Evolutionary conservation across 2,113 vertebrate species (phyloP).

Genomic region (Ammodytes marinus): DNA sequence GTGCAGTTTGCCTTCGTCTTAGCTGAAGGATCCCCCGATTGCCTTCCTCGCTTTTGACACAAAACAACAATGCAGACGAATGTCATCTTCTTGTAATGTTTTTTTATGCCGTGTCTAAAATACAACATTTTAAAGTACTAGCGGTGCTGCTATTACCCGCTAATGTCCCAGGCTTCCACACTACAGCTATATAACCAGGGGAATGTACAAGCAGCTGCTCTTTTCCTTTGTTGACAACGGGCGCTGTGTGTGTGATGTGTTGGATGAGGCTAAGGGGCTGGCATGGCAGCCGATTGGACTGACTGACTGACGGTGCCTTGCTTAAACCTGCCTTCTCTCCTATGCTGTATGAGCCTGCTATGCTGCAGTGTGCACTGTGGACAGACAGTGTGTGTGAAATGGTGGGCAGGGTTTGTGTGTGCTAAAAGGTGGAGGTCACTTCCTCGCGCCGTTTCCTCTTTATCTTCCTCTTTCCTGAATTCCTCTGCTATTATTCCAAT

Average conservation of each 20-base stretch:
- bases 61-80: slow-evolving; percentile 77
- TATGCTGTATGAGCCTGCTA: slow-evolving; percentile 34
- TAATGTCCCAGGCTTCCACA: slow-evolving; percentile 28
- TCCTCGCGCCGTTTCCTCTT: slow-evolving; percentile 86
- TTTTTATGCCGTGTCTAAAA: slow-evolving; percentile 58
- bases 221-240: slow-evolving; percentile 71
- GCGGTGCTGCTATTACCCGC: slow-evolving; percentile 18
- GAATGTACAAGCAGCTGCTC: slow-evolving; percentile 58
- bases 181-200: slow-evolving; percentile 51
- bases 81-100: slow-evolving; percentile 71
- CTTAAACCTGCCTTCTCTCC: slow-evolving; percentile 63
- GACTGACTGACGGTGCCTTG: slow-evolving; percentile 54
- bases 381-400: slow-evolving; percentile 66
- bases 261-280: slow-evolving; percentile 58
- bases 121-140: slow-evolving; percentile 53
- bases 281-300: slow-evolving; percentile 24
- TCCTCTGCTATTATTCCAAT: slow-evolving; percentile 81
- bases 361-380: slow-evolving; percentile 76
- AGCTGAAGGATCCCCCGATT: slow-evolving; percentile 76
- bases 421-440: slow-evolving; percentile 85
- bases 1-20: slow-evolving; percentile 77
- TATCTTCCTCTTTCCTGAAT: slow-evolving; percentile 87
- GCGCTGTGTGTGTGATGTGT: slow-evolving; percentile 42
- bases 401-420: slow-evolving; percentile 72
- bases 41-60: slow-evolving; percentile 76